Evolutionary conservation across 1,140 invertebrate genomes (phyloP).

Genomic region (Heliconius hermathena): DNA sequence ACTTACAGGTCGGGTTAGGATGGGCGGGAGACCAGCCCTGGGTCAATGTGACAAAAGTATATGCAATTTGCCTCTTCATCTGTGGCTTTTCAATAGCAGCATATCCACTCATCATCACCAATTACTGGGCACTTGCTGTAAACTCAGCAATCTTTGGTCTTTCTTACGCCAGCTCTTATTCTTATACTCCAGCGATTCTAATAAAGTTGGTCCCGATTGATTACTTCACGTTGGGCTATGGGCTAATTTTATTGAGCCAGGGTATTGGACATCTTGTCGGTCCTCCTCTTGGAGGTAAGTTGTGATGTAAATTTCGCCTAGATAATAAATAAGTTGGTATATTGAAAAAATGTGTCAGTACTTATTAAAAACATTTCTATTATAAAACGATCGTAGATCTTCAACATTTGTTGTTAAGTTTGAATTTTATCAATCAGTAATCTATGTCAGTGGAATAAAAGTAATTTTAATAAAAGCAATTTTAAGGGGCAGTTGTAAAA

Average conservation of each 20-base stretch:
- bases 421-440: no score
- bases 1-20: conserved; percentile 88
- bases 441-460: no score
- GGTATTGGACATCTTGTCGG: conserved; percentile 86
- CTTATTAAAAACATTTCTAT: no score
- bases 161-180: conserved; percentile 93
- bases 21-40: conserved; percentile 94
- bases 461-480: no score
- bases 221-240: conserved; percentile 93
- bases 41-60: conserved; percentile 91
- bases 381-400: no score
- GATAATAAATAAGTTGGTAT: background rate
- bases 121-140: conserved; percentile 81
- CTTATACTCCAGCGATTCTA: conserved; percentile 92
- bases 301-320: background rate
- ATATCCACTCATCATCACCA: conserved; percentile 85
- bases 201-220: conserved; percentile 82
- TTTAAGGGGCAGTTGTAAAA: no score
- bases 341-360: no score
- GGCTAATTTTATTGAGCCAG: conserved; percentile 92
- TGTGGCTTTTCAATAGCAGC: conserved; percentile 88
- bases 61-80: conserved; percentile 88
- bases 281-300: conserved; percentile 84
- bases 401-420: background rate
- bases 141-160: conserved; percentile 88